Base-by-base conservation (phyloP, 1,140 invertebrate genomes). In the Brachionus rubens region DNA sequence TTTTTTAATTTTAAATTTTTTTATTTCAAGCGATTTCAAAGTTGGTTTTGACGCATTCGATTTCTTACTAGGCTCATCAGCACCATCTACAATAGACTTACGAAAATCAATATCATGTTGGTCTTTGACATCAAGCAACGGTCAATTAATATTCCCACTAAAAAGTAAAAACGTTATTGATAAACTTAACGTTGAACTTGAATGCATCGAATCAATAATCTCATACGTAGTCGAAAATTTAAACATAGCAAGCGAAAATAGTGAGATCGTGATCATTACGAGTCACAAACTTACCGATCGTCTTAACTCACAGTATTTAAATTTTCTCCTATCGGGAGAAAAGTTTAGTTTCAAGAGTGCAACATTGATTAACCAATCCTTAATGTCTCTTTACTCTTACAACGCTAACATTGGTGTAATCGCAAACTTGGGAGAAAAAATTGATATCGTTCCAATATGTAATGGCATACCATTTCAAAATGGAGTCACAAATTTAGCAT, bases 361-460 rank as follows among this genome's bases (percentile, higher is more conserved):
- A 9, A 87, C 85, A 79, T 86, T 89, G 78, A 87, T 87, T 10
- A 83, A 87, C 77, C 89, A 90, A 81, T 84, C 87, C 52, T 83
- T 88, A n/a, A 80, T 88, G 48, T 83, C 88, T 36, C 83, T 90
- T 2, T 89, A 88, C 80, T 87, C 88, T 3, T 89, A 90, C 80
- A 87, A 88, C 54, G 84, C 87, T 3, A 87, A 87, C 3, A 88
- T 88, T 19, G 89, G 89, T 46, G 86, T 90, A 72, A 86, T 90
- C 47, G 87, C 89, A 4, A 88, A 90, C 80, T 84, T 90, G 77
- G 89, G 89, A 19, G 88, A 90, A 75, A 80, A 88, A 67, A 84
- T 89, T 76, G 88, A 89, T 78, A 86, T 89, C 70, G 81, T 89
- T 59, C 88, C 88, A 26, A 86, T 89, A 24, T 88, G 86, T 80